These are phyloP conservation scores for Oikopleura vanhoeffeni DNA, from an alignment of 23 tunicate genomes.

Conservation along the genomic window DNA sequence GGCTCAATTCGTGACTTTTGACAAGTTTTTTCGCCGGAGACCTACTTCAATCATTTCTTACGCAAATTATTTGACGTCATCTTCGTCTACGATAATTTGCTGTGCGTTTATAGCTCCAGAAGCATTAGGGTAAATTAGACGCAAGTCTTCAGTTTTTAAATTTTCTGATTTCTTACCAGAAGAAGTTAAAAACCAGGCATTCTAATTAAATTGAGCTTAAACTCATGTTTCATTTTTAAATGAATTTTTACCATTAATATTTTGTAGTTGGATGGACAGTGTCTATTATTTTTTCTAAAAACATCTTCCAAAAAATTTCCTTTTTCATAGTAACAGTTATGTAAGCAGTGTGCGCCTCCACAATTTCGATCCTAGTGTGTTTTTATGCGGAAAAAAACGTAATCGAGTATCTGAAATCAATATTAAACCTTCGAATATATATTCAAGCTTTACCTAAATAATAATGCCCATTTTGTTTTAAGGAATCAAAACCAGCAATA, in stretches of 20 bases:
- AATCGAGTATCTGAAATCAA: neutral
- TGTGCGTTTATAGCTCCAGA: neutral
- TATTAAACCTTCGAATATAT: neutral
- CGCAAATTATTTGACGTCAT: neutral
- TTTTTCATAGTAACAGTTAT: neutral
- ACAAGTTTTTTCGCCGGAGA: neutral
- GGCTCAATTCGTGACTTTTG: neutral
- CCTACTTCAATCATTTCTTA: neutral
- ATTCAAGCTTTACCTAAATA: neutral
- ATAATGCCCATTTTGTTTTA: neutral
- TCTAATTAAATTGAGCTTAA: neutral
- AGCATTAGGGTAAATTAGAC: neutral
- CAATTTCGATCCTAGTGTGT: neutral
- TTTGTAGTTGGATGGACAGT: neutral
- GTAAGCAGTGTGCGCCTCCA: neutral
- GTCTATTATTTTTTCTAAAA: neutral
- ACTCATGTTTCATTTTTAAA: neutral
- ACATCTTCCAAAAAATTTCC: neutral
- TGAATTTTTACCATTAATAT: neutral
- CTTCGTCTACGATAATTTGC: neutral
- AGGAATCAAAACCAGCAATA: neutral
- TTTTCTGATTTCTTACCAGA: neutral
- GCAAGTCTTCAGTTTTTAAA: neutral
- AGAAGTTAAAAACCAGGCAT: neutral
- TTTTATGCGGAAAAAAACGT: neutral